These are phyloP conservation scores for Hylyphantes graminicola DNA, from an alignment of 1,140 invertebrate genomes.

Conservation along the genomic window DNA sequence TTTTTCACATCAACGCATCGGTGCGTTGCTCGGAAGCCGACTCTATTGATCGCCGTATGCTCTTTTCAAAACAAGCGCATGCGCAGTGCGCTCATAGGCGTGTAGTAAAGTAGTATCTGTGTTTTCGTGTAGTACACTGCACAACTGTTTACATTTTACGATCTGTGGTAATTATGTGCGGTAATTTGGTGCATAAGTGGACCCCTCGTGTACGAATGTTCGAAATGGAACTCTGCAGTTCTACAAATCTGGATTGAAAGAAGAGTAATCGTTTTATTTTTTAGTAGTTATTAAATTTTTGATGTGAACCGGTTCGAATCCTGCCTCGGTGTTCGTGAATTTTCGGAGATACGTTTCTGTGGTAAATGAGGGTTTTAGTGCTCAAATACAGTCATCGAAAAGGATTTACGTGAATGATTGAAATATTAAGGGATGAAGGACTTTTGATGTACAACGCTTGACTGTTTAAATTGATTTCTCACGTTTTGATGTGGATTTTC, in stretches of 20 bases:
- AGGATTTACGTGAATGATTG: too few species aligned
- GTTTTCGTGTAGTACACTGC: constrained; percentile 28
- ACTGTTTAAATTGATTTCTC: too few species aligned
- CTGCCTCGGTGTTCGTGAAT: too few species aligned
- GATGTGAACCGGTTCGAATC: neutral
- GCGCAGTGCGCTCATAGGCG: neutral
- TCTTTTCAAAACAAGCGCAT: constrained; percentile 41
- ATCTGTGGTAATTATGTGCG: neutral
- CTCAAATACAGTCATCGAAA: too few species aligned
- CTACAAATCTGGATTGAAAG: neutral
- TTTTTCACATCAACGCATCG: too few species aligned
- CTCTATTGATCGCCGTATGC: constrained; percentile 27
- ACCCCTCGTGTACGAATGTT: neutral
- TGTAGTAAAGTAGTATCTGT: constrained; percentile 42
- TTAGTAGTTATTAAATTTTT: neutral
- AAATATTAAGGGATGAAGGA: too few species aligned
- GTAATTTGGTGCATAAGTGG: neutral
- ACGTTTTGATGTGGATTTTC: too few species aligned
- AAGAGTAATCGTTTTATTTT: neutral
- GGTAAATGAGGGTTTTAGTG: too few species aligned
- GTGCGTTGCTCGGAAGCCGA: too few species aligned
- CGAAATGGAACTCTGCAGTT: neutral
- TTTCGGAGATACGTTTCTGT: too few species aligned
- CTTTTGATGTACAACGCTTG: too few species aligned
- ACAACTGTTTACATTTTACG: neutral